Evolutionary conservation across 2,888 invertebrate species (phyloP).

Genomic region (Cecidostiba fungosa): DNA sequence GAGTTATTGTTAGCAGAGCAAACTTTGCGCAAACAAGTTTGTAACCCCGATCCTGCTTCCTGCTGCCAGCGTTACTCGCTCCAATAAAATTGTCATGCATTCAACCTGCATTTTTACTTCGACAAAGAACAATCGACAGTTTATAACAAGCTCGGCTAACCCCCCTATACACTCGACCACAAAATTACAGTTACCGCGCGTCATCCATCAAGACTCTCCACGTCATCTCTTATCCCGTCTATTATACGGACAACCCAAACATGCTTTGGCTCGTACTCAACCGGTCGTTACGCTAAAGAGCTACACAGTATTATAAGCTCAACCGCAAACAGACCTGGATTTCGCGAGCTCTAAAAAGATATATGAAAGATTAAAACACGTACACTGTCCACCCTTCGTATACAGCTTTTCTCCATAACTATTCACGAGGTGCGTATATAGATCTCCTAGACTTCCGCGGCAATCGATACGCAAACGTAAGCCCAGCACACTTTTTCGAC

Average conservation of each 20-base stretch:
- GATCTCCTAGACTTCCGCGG: not conserved
- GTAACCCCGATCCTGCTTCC: not conserved
- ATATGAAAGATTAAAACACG: not conserved
- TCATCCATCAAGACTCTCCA: not conserved
- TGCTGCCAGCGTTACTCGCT: too few relatives aligned
- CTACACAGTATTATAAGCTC: not conserved
- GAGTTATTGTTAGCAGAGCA: not conserved
- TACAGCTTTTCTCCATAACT: not conserved
- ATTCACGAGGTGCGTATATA: not conserved
- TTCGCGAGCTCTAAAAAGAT: not conserved
- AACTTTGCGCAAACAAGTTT: not conserved
- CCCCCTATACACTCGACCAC: not conserved
- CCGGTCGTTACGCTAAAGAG: not conserved
- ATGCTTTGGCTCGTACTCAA: not conserved
- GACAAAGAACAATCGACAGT: not conserved
- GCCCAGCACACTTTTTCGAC: not conserved
- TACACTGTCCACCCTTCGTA: not conserved
- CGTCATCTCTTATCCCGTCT: not conserved
- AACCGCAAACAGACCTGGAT: not conserved
- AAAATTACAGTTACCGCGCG: not conserved
- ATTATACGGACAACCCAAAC: not conserved
- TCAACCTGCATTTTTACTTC: too few relatives aligned
- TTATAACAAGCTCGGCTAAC: not conserved
- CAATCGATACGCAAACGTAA: not conserved
- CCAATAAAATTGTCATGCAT: too few relatives aligned